These are phyloP conservation scores for Aspidoscelis tigris DNA, from an alignment of 2,113 vertebrate genomes.

Conservation along the genomic window DNA sequence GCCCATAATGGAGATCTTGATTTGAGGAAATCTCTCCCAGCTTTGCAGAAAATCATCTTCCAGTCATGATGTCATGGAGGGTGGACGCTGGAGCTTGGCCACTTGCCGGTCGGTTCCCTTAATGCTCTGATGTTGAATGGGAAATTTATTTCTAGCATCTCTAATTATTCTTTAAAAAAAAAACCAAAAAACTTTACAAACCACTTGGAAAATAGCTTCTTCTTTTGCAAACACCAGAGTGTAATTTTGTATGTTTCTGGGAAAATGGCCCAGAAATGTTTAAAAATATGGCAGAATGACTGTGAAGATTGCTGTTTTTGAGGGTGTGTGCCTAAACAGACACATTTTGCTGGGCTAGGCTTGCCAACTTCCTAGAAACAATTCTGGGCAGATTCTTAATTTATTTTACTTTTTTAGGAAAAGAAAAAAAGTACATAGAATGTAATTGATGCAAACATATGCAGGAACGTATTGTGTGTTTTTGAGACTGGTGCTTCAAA, in stretches of 20 bases:
- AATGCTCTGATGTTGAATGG: neutral
- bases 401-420: neutral
- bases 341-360: conserved; percentile 3
- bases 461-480: conserved; percentile 11
- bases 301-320: neutral
- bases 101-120: conserved; percentile 9
- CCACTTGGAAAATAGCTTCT: neutral
- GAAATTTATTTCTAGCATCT: conserved; percentile 18
- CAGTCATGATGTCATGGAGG: neutral
- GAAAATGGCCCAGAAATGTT: conserved; percentile 32
- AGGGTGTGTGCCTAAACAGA: neutral
- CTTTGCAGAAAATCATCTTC: conserved; percentile 2
- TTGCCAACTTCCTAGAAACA: conserved; percentile 22
- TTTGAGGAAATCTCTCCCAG: neutral
- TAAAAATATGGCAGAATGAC: conserved; percentile 17
- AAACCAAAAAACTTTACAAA: conserved; percentile 10
- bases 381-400: conserved; percentile 4
- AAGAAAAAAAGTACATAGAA: neutral
- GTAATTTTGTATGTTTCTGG: neutral
- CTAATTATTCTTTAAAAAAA: neutral
- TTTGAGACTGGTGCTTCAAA: conserved; percentile 14
- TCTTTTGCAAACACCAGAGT: neutral
- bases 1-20: neutral
- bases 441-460: conserved; percentile 16
- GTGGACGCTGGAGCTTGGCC: conserved; percentile 11